Percentiles rank a stretch among this genome's conserved stretches.
Evolutionary conservation across 2,888 invertebrate genomes (phyloP).

Genomic region (Teleiodes luculella): DNA sequence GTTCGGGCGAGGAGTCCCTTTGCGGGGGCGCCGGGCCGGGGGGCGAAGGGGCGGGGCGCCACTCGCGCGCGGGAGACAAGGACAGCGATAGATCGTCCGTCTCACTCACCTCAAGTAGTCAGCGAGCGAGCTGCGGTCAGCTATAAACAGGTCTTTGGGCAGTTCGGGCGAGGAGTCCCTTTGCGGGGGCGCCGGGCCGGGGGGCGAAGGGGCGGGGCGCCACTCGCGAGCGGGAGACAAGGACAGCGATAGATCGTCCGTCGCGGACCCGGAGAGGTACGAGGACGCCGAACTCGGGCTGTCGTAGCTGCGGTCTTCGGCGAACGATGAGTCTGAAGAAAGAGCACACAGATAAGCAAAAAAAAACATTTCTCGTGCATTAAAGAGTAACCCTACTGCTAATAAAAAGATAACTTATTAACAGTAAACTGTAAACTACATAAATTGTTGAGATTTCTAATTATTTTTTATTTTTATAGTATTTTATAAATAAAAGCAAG

Average conservation of each 20-base stretch:
- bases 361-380: too few relatives aligned
- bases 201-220: conserved; percentile 20
- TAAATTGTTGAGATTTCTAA: too few relatives aligned
- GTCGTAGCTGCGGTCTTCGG: conserved; percentile 19
- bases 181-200: conserved; percentile 21
- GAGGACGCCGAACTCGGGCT: conserved; percentile 23
- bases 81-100: conserved; percentile 20
- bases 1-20: conserved; percentile 21
- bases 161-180: conserved; percentile 19
- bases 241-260: conserved; percentile 18
- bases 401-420: too few relatives aligned
- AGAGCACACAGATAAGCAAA: too few relatives aligned
- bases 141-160: conserved; percentile 43
- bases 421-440: too few relatives aligned
- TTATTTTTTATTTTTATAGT: too few relatives aligned
- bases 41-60: conserved; percentile 20
- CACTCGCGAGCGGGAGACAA: conserved; percentile 14
- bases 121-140: conserved; percentile 34
- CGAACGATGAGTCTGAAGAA: conserved; percentile 19
- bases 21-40: conserved; percentile 20
- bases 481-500: too few relatives aligned
- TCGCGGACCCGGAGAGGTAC: conserved; percentile 29
- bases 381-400: too few relatives aligned
- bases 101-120: conserved; percentile 28
- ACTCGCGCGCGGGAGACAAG: conserved; percentile 13